phyloP scores from a whole-genome alignment of 2,113 vertebrate species.

The Melozone crissalis region DNA sequence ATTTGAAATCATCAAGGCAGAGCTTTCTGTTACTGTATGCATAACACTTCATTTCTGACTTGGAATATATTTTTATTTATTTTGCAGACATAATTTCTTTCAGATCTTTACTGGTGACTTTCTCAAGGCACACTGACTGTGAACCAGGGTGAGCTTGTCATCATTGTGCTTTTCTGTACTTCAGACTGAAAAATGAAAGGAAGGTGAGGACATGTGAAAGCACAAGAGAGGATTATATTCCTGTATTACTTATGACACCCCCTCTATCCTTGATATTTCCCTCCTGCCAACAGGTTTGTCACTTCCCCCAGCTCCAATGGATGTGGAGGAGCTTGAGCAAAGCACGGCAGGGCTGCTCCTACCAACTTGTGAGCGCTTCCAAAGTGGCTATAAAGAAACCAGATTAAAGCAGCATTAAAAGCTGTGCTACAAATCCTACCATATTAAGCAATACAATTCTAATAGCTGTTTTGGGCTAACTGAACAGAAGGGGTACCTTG shows the following conservation, averaged over 20 bases:
- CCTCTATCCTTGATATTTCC: not conserved
- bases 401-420: conserved; percentile 38
- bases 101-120: not conserved
- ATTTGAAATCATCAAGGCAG: not conserved
- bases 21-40: not conserved
- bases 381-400: not conserved
- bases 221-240: not conserved
- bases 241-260: not conserved
- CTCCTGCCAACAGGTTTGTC: not conserved
- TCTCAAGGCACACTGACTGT: not conserved
- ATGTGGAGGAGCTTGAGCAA: not conserved
- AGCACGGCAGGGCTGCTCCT: not conserved
- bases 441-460: conserved; percentile 1
- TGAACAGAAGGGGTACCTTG: conserved; percentile 42
- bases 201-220: not conserved
- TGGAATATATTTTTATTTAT: not conserved
- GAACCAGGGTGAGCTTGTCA: not conserved
- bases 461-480: not conserved
- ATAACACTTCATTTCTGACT: not conserved
- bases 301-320: not conserved
- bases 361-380: not conserved
- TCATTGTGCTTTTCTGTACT: not conserved
- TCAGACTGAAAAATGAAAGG: not conserved
- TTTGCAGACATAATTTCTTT: not conserved
- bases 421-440: conserved; percentile 1